These are phyloP conservation scores for Marronus borbonicus DNA, from an alignment of 2,888 invertebrate genomes.

Conservation along the genomic window DNA sequence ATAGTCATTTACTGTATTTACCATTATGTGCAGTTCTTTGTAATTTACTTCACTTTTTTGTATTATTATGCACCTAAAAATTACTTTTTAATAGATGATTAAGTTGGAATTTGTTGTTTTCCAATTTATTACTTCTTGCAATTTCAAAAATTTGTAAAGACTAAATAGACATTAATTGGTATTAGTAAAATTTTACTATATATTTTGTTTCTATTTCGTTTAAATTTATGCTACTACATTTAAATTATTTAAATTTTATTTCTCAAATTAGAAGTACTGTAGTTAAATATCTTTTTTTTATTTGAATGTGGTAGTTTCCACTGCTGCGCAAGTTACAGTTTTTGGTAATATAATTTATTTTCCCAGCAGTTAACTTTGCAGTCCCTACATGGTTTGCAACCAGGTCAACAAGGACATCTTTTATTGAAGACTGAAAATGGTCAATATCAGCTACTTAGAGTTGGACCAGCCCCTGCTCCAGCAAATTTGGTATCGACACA, in stretches of 20 bases:
- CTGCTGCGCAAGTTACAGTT: slow-evolving; percentile 16
- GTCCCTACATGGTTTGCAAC: slow-evolving; percentile 88
- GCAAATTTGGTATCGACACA: slow-evolving; percentile 72
- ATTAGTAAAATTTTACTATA: not conserved
- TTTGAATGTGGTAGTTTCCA: slow-evolving; percentile 47
- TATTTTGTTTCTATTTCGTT: slow-evolving; percentile 43
- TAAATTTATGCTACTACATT: slow-evolving; percentile 43
- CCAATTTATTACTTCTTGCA: too few relatives aligned
- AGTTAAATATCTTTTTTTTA: slow-evolving; percentile 37
- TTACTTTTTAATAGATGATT: too few relatives aligned
- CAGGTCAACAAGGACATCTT: slow-evolving; percentile 90
- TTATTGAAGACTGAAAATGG: slow-evolving; percentile 98
- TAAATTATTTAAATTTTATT: slow-evolving; percentile 24
- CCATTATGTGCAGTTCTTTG: too few relatives aligned
- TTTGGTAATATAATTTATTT: slow-evolving; percentile 54
- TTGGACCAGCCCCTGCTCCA: slow-evolving; percentile 83
- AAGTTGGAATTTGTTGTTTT: too few relatives aligned
- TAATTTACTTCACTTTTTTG: too few relatives aligned
- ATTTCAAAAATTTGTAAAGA: too few relatives aligned
- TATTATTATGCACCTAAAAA: too few relatives aligned
- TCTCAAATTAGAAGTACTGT: slow-evolving; percentile 22
- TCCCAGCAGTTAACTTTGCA: slow-evolving; percentile 87
- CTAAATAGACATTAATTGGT: not conserved
- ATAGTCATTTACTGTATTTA: too few relatives aligned
- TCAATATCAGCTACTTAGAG: slow-evolving; percentile 92